Percentiles rank a stretch among this genome's conserved stretches.
These are phyloP conservation scores for Cephus rjabovi DNA, from an alignment of 2,888 invertebrate genomes.

Conservation along the genomic window DNA sequence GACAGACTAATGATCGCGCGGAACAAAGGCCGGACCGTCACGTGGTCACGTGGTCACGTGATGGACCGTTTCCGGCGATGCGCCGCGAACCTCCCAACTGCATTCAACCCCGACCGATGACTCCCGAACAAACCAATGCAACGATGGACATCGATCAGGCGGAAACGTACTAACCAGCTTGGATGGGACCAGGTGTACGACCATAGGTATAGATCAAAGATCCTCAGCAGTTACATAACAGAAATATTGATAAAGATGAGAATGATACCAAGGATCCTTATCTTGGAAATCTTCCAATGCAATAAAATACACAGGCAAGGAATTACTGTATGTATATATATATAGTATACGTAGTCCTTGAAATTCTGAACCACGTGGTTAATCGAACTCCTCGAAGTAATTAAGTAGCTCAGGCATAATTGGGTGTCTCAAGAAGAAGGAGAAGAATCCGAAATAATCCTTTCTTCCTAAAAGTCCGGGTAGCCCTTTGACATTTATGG, in stretches of 20 bases:
- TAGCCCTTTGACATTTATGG: background rate
- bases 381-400: background rate
- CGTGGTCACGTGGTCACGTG: conserved; percentile 65
- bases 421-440: background rate
- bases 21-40: conserved; percentile 65
- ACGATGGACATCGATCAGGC: conserved; percentile 60
- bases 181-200: background rate
- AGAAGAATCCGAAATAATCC: background rate
- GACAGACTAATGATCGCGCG: conserved; percentile 66
- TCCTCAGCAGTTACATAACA: background rate
- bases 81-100: conserved; percentile 45
- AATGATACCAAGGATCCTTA: background rate
- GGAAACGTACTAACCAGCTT: background rate
- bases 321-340: background rate
- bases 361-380: background rate
- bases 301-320: background rate
- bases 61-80: conserved; percentile 65
- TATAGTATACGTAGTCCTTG: background rate
- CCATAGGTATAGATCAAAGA: background rate
- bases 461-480: background rate
- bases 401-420: background rate
- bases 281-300: background rate
- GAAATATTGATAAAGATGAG: background rate
- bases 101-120: conserved; percentile 34
- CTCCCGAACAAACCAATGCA: conserved; percentile 19